phyloP scores from a whole-genome alignment of 2,888 invertebrate species.

The Chymomyza caudatula region DNA sequence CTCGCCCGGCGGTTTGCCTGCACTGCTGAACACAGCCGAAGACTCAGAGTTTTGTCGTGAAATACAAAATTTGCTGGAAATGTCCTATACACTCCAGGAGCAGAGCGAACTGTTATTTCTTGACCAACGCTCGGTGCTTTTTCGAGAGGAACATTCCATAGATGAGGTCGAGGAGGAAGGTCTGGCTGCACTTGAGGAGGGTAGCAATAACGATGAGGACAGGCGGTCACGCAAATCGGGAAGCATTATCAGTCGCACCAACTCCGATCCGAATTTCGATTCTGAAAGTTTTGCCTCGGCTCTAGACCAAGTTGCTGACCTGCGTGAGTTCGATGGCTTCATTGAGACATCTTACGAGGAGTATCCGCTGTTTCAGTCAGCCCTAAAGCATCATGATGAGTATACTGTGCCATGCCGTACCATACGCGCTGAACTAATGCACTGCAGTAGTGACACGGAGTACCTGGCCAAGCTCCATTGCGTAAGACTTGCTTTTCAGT shows the following conservation, averaged over 20 bases:
- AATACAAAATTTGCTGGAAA: conserved; percentile 88
- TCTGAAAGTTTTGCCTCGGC: conserved; percentile 98
- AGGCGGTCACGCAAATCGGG: conserved; percentile 66
- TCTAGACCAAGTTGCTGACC: conserved; percentile 93
- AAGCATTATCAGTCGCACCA: conserved; percentile 70
- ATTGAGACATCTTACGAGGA: conserved; percentile 89
- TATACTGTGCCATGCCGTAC: conserved; percentile 80
- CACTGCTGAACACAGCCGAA: conserved; percentile 88
- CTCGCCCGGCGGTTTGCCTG: conserved; percentile 78
- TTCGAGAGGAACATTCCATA: conserved; percentile 86
- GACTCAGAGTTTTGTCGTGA: conserved; percentile 91
- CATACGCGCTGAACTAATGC: conserved; percentile 90
- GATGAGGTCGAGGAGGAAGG: conserved; percentile 75
- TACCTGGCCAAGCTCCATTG: conserved; percentile 97
- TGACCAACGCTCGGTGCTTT: conserved; percentile 91
- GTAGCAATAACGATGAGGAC: conserved; percentile 55
- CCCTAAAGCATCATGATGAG: conserved; percentile 88
- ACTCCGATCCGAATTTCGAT: conserved; percentile 84
- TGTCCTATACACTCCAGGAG: conserved; percentile 91
- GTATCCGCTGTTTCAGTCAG: conserved; percentile 90
- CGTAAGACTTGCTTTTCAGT: conserved; percentile 91
- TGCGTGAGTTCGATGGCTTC: conserved; percentile 93
- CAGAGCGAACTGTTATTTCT: conserved; percentile 92
- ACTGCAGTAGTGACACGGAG: conserved; percentile 93
- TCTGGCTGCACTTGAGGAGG: conserved; percentile 38